Evolutionary conservation across 1,140 invertebrate species (phyloP).

Genomic region (Leptonema lineaticorne): DNA sequence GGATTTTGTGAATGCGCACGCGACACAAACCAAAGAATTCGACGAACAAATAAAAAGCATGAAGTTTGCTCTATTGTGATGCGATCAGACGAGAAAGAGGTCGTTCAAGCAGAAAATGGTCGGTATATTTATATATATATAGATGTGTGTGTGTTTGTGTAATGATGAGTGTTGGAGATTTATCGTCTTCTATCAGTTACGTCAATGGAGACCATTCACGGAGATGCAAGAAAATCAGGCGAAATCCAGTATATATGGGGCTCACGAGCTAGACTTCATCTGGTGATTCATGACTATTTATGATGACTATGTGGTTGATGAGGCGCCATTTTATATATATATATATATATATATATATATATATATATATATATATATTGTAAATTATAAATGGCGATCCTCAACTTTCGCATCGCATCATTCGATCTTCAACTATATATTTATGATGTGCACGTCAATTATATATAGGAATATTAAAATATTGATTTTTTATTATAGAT

Average conservation of each 20-base stretch:
- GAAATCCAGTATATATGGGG: conserved; percentile 16
- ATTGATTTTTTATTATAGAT: too few relatives aligned
- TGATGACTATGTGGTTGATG: conserved; percentile 2
- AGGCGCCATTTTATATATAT: neutral
- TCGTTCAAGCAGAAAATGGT: conserved; percentile 1
- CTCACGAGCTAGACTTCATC: conserved; percentile 18
- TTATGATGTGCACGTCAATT: neutral
- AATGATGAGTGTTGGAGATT: too few relatives aligned
- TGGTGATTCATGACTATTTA: conserved; percentile 28
- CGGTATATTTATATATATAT: conserved; percentile 8
- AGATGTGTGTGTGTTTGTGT: too few relatives aligned
- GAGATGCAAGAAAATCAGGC: conserved; percentile 13
- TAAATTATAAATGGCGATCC: neutral
- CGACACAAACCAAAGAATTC: neutral
- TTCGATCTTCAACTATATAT: neutral
- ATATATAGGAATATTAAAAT: neutral
- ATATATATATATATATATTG: too few relatives aligned
- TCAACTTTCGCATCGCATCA: neutral
- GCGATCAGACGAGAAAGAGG: conserved; percentile 8
- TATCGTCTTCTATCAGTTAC: conserved; percentile 24
- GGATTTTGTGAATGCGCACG: neutral
- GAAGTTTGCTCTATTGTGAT: neutral
- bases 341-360: too few relatives aligned
- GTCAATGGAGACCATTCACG: conserved; percentile 19
- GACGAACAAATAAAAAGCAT: neutral